These are phyloP conservation scores for Pempheris klunzingeri DNA, from an alignment of 2,797 vertebrate genomes.

Conservation along the genomic window DNA sequence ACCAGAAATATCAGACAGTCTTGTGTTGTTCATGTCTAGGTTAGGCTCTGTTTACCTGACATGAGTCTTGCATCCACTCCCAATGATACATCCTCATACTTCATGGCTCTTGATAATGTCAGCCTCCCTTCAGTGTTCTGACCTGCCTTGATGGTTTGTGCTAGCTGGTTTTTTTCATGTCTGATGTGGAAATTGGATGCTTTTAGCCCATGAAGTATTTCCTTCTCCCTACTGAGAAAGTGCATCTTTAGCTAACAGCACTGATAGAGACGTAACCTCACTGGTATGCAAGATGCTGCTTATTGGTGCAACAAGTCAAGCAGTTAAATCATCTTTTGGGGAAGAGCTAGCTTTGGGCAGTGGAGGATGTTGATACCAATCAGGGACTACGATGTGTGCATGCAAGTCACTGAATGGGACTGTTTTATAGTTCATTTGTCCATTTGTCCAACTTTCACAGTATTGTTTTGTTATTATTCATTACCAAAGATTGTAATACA, in stretches of 20 bases:
- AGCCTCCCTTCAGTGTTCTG: no score
- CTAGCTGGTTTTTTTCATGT: neutral
- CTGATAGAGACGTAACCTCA: neutral
- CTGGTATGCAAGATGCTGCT: neutral
- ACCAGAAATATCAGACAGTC: conserved; percentile 1
- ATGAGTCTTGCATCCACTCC: no score
- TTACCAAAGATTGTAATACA: neutral
- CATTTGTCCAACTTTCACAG: neutral
- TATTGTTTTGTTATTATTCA: neutral
- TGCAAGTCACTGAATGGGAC: neutral
- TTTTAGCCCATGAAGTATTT: neutral
- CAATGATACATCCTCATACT: no score
- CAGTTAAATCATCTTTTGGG: neutral
- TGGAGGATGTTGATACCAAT: neutral
- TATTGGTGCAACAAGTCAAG: neutral
- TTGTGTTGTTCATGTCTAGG: no score
- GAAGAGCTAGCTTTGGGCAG: neutral
- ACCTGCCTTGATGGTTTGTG: neutral
- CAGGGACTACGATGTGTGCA: neutral
- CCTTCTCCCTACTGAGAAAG: neutral
- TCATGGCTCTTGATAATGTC: no score
- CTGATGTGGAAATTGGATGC: neutral
- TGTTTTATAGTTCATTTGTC: neutral
- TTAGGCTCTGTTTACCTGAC: no score
- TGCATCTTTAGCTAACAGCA: neutral